Percentiles rank a stretch among this genome's conserved stretches.
Evolutionary conservation across 37 sponge, comb jelly and placozoan genomes (phyloP).

Genomic region (Haliclona indistincta): DNA sequence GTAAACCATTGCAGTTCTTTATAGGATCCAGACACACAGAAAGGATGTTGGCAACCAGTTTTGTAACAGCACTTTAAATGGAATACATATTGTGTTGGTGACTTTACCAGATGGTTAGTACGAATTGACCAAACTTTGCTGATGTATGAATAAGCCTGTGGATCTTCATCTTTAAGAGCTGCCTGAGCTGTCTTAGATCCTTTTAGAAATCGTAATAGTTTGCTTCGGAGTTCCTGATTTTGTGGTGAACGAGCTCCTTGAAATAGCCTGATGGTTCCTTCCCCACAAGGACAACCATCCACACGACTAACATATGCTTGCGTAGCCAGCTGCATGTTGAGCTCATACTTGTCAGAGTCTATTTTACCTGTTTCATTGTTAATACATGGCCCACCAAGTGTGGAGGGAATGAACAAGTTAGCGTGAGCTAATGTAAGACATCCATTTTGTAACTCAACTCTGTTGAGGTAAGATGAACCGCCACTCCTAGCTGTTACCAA

Average conservation of each 20-base stretch:
- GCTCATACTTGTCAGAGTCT: constrained; percentile 1
- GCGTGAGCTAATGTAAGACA: constrained; percentile 19
- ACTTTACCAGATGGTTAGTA: not conserved
- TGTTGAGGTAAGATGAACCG: constrained; percentile 31
- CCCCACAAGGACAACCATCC: constrained; percentile 29
- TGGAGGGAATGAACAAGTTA: constrained; percentile 18
- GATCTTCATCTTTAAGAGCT: constrained; percentile 7
- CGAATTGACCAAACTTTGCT: not conserved
- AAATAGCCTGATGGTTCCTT: not conserved
- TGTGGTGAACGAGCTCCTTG: not conserved
- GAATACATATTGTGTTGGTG: not conserved
- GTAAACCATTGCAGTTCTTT: constrained; percentile 1
- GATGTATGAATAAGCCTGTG: not conserved
- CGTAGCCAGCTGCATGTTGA: constrained; percentile 20
- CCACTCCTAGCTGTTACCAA: constrained; percentile 29
- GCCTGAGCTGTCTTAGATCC: too few relatives aligned
- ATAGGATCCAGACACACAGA: not conserved
- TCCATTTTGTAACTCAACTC: constrained; percentile 29
- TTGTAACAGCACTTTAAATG: constrained; percentile 4
- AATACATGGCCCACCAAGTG: constrained; percentile 19
- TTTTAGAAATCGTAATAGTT: constrained; percentile 12
- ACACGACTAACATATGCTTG: constrained; percentile 23
- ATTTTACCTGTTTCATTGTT: not conserved
- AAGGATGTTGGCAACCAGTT: not conserved
- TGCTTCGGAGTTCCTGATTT: not conserved